These are phyloP conservation scores for Podiceps cristatus DNA, from an alignment of 2,113 vertebrate species.

Conservation along the genomic window DNA sequence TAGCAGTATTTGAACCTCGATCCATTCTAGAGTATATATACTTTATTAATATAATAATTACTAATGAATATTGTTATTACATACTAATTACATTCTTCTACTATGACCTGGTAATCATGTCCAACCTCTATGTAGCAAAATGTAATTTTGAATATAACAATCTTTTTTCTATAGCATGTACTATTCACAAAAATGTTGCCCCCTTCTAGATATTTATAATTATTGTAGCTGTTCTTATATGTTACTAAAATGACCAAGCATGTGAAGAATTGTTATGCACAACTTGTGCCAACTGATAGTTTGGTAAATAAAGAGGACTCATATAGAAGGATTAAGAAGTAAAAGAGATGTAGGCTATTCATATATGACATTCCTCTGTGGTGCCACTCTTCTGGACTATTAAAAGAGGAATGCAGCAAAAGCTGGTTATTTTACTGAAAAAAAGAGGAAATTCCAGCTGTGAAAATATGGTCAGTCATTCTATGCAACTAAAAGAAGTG, in stretches of 20 bases:
- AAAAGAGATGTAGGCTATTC: neutral
- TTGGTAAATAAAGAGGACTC: neutral
- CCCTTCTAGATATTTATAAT: neutral
- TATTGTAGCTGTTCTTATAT: neutral
- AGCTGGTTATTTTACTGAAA: slow-evolving; percentile 42
- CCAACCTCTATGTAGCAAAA: neutral
- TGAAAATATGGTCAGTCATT: slow-evolving; percentile 73
- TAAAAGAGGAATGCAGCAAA: slow-evolving; percentile 39
- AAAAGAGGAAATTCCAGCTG: slow-evolving; percentile 68
- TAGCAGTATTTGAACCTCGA: slow-evolving; percentile 10
- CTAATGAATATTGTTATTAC: neutral
- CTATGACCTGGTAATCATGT: neutral
- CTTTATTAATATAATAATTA: neutral
- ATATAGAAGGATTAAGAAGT: neutral
- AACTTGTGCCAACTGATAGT: neutral
- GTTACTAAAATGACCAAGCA: neutral
- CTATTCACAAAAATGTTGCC: neutral
- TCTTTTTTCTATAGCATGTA: neutral
- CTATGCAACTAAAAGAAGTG: slow-evolving; percentile 72
- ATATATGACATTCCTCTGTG: slow-evolving; percentile 4
- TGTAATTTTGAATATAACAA: neutral
- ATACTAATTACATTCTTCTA: neutral
- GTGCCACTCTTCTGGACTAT: slow-evolving; percentile 16
- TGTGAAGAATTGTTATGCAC: neutral
- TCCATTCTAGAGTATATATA: neutral